Conservation (phyloP, 1,140 invertebrate species). For the Ips typographus region DNA sequence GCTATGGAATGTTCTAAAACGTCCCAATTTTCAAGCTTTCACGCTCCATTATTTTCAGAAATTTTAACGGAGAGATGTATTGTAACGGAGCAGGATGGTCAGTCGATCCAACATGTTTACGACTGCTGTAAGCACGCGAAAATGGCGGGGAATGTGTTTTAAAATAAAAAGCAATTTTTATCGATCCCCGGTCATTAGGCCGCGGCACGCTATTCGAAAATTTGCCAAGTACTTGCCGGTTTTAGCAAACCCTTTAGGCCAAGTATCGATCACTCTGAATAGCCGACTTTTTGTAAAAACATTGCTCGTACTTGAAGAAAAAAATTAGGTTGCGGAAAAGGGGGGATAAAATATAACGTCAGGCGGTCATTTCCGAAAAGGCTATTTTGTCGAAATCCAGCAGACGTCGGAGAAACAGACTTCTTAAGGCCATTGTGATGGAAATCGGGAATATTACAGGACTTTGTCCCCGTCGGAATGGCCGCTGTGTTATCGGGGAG, state of each 20-base stretch:
- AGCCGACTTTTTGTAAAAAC: neutral
- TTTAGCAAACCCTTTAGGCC: neutral
- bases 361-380: too few relatives aligned
- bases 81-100: neutral
- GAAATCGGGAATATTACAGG: neutral
- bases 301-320: too few relatives aligned
- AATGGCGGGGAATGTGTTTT: conserved; percentile 8
- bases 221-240: conserved; percentile 29
- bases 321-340: too few relatives aligned
- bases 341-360: too few relatives aligned
- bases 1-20: neutral
- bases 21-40: neutral
- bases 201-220: conserved; percentile 27
- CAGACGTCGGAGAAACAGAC: too few relatives aligned
- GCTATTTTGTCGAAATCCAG: too few relatives aligned
- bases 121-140: too few relatives aligned
- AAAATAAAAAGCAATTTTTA: conserved; percentile 27
- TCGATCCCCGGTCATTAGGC: conserved; percentile 27
- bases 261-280: neutral
- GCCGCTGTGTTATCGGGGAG: too few relatives aligned
- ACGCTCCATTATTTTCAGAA: too few relatives aligned
- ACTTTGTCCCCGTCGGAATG: neutral
- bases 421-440: conserved; percentile 1
- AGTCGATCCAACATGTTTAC: too few relatives aligned
- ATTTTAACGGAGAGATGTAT: conserved; percentile 1